Evolutionary conservation across 2,888 invertebrate genomes (phyloP), one percentile per base, ranked within the genome.

Genomic region (Leucophenga montana): DNA sequence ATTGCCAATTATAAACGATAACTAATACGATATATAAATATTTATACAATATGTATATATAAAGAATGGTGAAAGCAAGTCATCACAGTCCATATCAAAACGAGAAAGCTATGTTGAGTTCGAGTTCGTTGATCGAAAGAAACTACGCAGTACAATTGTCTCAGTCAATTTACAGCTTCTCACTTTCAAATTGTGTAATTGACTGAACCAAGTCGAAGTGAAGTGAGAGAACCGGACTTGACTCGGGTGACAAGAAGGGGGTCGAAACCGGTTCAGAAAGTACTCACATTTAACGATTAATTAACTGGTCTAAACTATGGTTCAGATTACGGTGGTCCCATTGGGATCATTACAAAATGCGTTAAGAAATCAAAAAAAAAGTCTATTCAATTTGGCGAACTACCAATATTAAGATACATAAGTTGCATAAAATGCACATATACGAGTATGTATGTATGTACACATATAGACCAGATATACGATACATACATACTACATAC

Each of bases 121-220:
- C n/a, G 39, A 11, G 39, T 39, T 39, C 39, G 53, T 53, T 18
- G 9, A 9, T 53, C 53, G 53, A 16, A 53, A 53, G 53, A 16
- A n/a, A 53, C 20, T 16, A 53, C 53, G 53, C 16, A 53, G n/a
- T n/a, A n/a, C n/a, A n/a, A n/a, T n/a, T n/a, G n/a, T n/a, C n/a
- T n/a, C n/a, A n/a, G 16, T 18, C 53, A 53, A 53, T 53, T 16
- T 9, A 53, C 18, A 53, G n/a, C 11, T 53, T 53, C 53, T 53
- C 18, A 53, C 53, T 53, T 53, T 53, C 53, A 53, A 53, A 53
- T 53, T 53, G 53, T 53, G 53, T 53, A 53, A 53, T 53, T 16
- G 8, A 16, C 20, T 53, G 48, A 16, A 13, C 48, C 48, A 53
- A 16, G 16, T 20, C 20, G 53, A 53, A 16, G 8, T 3, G 18